Evolutionary conservation across 2,113 vertebrate species (phyloP).

Genomic region (Bathybates hornii): DNA sequence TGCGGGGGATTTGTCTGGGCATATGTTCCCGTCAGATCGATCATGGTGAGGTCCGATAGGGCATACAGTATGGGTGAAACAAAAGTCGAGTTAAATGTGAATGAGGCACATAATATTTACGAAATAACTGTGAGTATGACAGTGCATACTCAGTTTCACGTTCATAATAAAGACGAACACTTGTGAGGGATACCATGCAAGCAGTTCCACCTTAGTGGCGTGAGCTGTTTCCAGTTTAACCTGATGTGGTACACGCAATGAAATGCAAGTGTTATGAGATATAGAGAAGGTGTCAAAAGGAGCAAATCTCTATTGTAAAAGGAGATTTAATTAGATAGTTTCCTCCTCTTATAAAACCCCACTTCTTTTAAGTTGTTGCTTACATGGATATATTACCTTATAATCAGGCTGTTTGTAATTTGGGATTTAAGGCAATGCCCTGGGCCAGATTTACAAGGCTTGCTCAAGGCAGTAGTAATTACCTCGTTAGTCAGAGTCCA

Average conservation of each 20-base stretch:
- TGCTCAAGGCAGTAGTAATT: neutral
- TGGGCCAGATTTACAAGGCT: neutral
- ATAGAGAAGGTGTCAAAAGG: neutral
- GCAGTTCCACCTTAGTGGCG: neutral
- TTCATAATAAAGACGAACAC: neutral
- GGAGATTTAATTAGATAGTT: neutral
- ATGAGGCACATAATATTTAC: neutral
- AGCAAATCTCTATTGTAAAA: neutral
- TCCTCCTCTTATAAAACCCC: neutral
- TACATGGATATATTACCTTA: neutral
- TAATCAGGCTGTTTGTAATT: neutral
- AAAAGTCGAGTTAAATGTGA: neutral
- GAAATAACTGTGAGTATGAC: neutral
- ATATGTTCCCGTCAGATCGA: conserved; percentile 17
- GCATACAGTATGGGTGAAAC: neutral
- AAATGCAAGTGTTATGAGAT: neutral
- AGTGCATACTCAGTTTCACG: neutral
- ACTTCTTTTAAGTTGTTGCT: neutral
- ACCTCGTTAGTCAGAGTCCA: neutral
- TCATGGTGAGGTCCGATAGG: conserved; percentile 34
- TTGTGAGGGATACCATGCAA: neutral
- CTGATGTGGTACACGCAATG: neutral
- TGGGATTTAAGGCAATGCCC: neutral
- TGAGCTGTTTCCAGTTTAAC: neutral
- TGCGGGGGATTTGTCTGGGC: conserved; percentile 45